These are phyloP conservation scores for Chelon auratus DNA, from an alignment of 2,797 vertebrate genomes.

Conservation along the genomic window DNA sequence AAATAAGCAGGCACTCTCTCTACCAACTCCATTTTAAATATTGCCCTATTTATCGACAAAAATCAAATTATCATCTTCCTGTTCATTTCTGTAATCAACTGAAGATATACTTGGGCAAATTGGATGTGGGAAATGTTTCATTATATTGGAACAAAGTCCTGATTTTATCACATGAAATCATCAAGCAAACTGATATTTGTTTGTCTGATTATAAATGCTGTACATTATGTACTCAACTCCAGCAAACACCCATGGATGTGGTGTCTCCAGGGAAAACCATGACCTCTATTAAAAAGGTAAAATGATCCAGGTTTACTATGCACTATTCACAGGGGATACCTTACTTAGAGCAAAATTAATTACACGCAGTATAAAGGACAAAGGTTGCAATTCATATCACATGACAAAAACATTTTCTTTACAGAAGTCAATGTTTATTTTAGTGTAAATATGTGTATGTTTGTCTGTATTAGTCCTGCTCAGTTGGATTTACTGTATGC, in stretches of 20 bases:
- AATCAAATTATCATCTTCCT: slow-evolving; percentile 57
- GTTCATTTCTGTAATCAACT: slow-evolving; percentile 46
- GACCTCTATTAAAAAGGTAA: neutral
- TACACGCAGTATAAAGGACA: neutral
- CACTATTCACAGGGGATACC: neutral
- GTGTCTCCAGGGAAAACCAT: neutral
- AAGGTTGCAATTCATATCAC: neutral
- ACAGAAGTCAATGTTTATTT: neutral
- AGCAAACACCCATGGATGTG: neutral
- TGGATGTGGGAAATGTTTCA: slow-evolving; percentile 38
- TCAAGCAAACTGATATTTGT: slow-evolving; percentile 20
- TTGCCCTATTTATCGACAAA: slow-evolving; percentile 39
- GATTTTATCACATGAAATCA: slow-evolving; percentile 20
- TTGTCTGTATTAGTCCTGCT: neutral
- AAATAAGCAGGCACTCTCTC: slow-evolving; percentile 27
- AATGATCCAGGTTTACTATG: neutral
- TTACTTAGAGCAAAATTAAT: neutral
- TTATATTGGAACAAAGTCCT: slow-evolving; percentile 15
- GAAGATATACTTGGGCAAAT: slow-evolving; percentile 39
- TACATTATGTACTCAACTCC: slow-evolving; percentile 38
- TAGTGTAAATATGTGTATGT: neutral
- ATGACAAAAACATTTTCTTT: neutral
- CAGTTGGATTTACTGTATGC: too few species aligned
- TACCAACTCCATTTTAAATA: slow-evolving; percentile 43
- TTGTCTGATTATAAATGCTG: slow-evolving; percentile 39